Conservation (phyloP, 2,888 invertebrate genomes). For the Leucania comma region DNA sequence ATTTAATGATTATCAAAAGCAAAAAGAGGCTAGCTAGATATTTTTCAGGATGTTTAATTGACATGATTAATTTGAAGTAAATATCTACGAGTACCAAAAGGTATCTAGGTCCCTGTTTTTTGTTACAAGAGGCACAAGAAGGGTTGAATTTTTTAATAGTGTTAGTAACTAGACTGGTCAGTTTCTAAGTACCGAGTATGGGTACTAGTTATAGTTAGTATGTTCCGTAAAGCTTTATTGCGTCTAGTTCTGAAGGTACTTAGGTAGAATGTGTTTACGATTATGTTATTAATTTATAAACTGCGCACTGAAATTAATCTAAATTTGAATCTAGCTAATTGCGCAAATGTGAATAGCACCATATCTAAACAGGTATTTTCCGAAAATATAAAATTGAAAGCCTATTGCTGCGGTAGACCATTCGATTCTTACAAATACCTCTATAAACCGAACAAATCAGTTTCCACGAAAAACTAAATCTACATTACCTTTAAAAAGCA, state of each 20-base stretch:
- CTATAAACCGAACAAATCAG: background rate
- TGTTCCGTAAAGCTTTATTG: background rate
- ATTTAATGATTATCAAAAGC: too few relatives aligned
- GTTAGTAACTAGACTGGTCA: background rate
- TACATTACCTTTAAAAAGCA: slow-evolving; percentile 31
- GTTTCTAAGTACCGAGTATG: background rate
- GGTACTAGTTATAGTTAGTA: background rate
- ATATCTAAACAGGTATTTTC: background rate
- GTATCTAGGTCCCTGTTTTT: too few relatives aligned
- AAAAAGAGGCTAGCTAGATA: too few relatives aligned
- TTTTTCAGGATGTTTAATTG: background rate
- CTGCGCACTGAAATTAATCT: background rate
- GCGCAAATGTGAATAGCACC: background rate
- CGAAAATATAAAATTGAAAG: background rate
- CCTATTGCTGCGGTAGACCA: background rate
- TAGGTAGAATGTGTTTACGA: too few relatives aligned
- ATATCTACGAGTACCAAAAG: background rate
- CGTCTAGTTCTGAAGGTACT: background rate
- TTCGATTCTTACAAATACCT: background rate
- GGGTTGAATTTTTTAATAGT: background rate
- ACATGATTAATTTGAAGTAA: background rate
- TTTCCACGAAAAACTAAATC: background rate
- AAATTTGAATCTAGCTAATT: background rate
- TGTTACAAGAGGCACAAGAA: background rate
- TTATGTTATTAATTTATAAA: background rate